phyloP scores from a whole-genome alignment of 2,888 invertebrate species.

The Drosophila helvetica region DNA sequence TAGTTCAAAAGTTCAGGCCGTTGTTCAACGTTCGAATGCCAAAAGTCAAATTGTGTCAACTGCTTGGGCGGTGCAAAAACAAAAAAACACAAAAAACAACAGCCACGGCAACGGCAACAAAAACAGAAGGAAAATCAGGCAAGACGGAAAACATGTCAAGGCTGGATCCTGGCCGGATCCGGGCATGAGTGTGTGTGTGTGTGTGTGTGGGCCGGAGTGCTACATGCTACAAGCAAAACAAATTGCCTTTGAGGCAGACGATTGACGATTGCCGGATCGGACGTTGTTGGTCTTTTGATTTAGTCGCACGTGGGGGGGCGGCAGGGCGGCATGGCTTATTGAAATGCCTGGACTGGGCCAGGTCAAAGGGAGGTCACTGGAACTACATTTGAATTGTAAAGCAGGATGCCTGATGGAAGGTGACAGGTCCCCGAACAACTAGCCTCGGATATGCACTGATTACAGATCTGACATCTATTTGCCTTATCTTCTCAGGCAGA shows the following conservation, averaged over 20 bases:
- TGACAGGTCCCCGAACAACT: slow-evolving; percentile 12
- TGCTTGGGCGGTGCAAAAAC: slow-evolving; percentile 30
- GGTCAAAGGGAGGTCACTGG: slow-evolving; percentile 25
- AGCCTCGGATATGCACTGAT: slow-evolving; percentile 2
- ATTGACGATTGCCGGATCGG: slow-evolving; percentile 43
- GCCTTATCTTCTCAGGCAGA: slow-evolving; percentile 24
- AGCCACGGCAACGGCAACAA: slow-evolving; percentile 8
- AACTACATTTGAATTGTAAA: slow-evolving; percentile 35
- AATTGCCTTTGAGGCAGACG: slow-evolving; percentile 55
- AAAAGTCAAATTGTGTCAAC: slow-evolving; percentile 74
- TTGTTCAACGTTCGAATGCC: slow-evolving; percentile 53
- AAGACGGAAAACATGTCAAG: slow-evolving; percentile 19
- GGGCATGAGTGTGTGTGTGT: slow-evolving; percentile 11
- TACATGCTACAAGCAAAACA: slow-evolving; percentile 53
- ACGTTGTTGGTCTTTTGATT: slow-evolving; percentile 5
- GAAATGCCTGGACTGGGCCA: slow-evolving; percentile 17
- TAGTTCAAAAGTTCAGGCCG: slow-evolving; percentile 70
- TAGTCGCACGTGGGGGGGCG: not conserved
- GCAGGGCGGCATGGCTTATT: slow-evolving; percentile 16
- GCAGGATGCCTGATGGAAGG: slow-evolving; percentile 9
- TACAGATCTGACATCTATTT: slow-evolving; percentile 9
- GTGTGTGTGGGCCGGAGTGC: slow-evolving; percentile 19
- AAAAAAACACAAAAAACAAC: slow-evolving; percentile 13
- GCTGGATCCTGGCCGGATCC: slow-evolving; percentile 9
- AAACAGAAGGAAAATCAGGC: not conserved